Evolutionary conservation across 1,140 invertebrate species (phyloP).

Genomic region (Sminthurinus signatus): DNA sequence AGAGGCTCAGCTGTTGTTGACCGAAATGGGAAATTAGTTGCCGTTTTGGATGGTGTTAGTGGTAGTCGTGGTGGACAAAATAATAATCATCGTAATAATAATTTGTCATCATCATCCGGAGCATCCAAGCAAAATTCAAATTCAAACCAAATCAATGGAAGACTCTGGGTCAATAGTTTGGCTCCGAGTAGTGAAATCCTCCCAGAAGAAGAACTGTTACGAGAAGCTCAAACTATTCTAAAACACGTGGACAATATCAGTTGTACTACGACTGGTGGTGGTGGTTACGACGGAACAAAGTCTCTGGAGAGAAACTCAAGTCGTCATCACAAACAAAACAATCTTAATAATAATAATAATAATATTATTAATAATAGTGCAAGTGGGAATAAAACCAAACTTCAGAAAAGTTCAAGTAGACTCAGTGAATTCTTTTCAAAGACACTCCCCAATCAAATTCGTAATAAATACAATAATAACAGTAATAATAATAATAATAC

Average conservation of each 20-base stretch:
- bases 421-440: constrained; percentile 16
- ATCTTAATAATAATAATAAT: neutral
- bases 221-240: constrained; percentile 62
- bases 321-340: neutral
- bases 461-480: constrained; percentile 5
- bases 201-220: constrained; percentile 59
- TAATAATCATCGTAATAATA: too few species aligned
- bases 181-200: constrained; percentile 50
- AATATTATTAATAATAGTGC: neutral
- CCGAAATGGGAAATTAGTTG: constrained; percentile 14
- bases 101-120: neutral
- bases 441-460: constrained; percentile 2
- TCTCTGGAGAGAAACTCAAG: constrained; percentile 14
- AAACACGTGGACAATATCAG: constrained; percentile 58
- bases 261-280: constrained; percentile 49
- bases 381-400: neutral
- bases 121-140: too few species aligned
- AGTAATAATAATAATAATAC: neutral
- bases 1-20: constrained; percentile 45
- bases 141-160: neutral
- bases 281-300: constrained; percentile 18
- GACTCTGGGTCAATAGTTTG: constrained; percentile 54
- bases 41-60: neutral
- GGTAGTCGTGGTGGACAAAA: neutral
- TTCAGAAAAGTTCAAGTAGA: constrained; percentile 19